A percentile compares a stretch with the other conserved stretches of the same genome.
These are phyloP conservation scores for Malacoraja senta DNA, from an alignment of 2,797 vertebrate species.

Conservation along the genomic window DNA sequence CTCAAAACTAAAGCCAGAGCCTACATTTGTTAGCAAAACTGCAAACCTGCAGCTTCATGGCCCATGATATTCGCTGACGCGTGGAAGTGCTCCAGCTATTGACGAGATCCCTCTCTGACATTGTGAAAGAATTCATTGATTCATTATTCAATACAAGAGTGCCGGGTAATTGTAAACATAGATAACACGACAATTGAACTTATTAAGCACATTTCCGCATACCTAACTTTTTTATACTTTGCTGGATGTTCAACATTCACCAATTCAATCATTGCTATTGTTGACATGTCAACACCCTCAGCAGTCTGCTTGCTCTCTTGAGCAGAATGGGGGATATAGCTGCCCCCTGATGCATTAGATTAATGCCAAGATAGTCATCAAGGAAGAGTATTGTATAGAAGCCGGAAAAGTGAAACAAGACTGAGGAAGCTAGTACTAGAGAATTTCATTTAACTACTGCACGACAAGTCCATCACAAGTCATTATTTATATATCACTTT, in stretches of 20 bases:
- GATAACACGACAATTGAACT: not conserved
- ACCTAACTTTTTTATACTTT: not conserved
- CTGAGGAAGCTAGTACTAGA: constrained; percentile 56
- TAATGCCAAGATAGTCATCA: constrained; percentile 44
- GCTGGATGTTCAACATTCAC: not conserved
- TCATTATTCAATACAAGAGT: not conserved
- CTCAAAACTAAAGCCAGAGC: not conserved
- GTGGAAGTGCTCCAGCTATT: not conserved
- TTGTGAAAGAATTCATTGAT: constrained; percentile 1
- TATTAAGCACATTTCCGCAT: not conserved
- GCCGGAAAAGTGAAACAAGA: constrained; percentile 54
- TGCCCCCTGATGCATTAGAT: constrained; percentile 44
- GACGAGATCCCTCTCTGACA: not conserved
- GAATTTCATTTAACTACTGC: constrained; percentile 57
- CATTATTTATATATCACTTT: constrained; percentile 65
- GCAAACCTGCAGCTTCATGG: not conserved
- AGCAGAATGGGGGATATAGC: constrained; percentile 4
- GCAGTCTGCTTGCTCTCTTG: not conserved
- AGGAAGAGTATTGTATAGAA: constrained; percentile 54
- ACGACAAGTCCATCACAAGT: constrained; percentile 56
- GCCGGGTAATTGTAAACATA: not conserved
- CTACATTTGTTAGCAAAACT: not conserved
- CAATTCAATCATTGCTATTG: not conserved
- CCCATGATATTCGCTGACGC: not conserved
- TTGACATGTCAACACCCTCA: not conserved